phyloP scores from a whole-genome alignment of 2,797 vertebrate genomes.

The Falco biarmicus region DNA sequence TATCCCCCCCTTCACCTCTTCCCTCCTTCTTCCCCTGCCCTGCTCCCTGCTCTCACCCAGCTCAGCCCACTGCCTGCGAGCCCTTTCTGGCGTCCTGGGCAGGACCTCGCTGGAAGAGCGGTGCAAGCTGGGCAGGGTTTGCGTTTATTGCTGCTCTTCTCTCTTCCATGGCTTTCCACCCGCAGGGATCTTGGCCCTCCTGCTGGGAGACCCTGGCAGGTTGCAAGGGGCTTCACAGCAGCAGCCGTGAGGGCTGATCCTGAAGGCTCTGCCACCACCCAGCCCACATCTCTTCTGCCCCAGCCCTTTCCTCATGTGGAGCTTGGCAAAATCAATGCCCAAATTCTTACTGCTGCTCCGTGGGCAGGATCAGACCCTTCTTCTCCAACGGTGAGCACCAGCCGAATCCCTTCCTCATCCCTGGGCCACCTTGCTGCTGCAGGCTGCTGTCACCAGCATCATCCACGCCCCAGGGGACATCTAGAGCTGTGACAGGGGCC shows the following conservation, averaged over 20 bases:
- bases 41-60: not conserved
- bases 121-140: not conserved
- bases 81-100: not conserved
- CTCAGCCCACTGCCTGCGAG: not conserved
- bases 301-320: not conserved
- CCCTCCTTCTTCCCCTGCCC: not conserved
- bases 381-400: not conserved
- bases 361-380: not conserved
- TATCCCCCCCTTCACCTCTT: not conserved
- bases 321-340: not conserved
- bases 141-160: not conserved
- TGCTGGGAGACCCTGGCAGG: not conserved
- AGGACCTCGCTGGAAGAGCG: not conserved
- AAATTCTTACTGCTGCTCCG: not conserved
- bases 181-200: not conserved
- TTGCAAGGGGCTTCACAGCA: not conserved
- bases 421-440: not conserved
- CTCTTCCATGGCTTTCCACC: not conserved
- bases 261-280: not conserved
- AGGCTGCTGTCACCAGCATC: not conserved
- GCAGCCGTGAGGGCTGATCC: not conserved
- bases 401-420: not conserved
- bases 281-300: not conserved
- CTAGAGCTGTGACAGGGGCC: not conserved
- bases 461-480: not conserved